Evolutionary conservation across 2,888 invertebrate species (phyloP).

Genomic region (Lycophotia porphyrea): DNA sequence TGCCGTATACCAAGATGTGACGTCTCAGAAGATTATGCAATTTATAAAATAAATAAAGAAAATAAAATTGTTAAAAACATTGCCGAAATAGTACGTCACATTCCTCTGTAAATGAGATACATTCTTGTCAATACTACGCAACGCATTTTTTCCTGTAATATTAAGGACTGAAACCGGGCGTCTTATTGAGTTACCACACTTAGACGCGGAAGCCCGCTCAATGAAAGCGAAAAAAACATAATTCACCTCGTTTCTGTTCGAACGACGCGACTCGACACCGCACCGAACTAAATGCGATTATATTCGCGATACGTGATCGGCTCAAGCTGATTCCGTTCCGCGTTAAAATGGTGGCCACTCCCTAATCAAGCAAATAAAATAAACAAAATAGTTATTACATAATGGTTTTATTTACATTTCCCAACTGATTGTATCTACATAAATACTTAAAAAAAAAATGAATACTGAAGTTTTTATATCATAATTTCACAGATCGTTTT

Average conservation of each 20-base stretch:
- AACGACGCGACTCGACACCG: background rate
- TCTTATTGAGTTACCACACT: background rate
- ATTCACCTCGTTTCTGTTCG: background rate
- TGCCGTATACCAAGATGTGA: no score
- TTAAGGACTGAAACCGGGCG: background rate
- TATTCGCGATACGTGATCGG: background rate
- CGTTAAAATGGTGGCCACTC: background rate
- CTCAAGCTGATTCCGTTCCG: background rate
- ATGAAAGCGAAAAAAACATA: background rate
- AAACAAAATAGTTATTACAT: conserved; percentile 54
- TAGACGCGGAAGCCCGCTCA: background rate
- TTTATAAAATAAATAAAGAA: background rate
- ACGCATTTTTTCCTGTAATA: conserved; percentile 4
- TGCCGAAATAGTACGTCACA: background rate
- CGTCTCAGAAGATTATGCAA: background rate
- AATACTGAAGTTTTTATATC: conserved; percentile 74
- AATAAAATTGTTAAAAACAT: background rate
- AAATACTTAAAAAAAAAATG: conserved; percentile 63
- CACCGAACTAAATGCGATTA: background rate
- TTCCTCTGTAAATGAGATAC: background rate
- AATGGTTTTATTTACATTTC: conserved; percentile 78
- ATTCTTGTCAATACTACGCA: background rate
- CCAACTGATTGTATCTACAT: conserved; percentile 72
- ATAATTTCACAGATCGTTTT: conserved; percentile 73
- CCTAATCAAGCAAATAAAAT: conserved; percentile 57